phyloP scores from a whole-genome alignment of 2,888 invertebrate species.

The Pseudanteris insignis region DNA sequence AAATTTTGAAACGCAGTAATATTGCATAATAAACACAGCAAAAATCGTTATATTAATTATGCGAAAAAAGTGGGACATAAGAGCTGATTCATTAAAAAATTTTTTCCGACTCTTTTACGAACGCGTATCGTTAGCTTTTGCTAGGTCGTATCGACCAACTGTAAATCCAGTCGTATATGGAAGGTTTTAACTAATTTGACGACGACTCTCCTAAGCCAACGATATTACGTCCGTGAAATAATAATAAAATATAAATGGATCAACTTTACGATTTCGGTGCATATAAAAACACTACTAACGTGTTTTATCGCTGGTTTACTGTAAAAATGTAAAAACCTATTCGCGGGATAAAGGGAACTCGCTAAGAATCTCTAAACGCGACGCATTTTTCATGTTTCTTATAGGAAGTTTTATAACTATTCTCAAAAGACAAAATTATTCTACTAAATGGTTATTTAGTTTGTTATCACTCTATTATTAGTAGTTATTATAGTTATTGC shows the following conservation, averaged over 20 bases:
- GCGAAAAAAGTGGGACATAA: too few relatives aligned
- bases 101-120: conserved; percentile 21
- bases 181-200: conserved; percentile 64
- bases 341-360: conserved; percentile 1
- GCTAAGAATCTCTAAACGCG: too few relatives aligned
- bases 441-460: too few relatives aligned
- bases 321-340: conserved; percentile 25
- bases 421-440: too few relatives aligned
- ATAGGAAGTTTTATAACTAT: too few relatives aligned
- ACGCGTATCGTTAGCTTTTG: conserved; percentile 25
- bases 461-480: too few relatives aligned
- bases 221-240: conserved; percentile 65
- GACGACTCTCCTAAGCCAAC: conserved; percentile 56
- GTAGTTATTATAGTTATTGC: too few relatives aligned
- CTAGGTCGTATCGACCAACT: conserved; percentile 37
- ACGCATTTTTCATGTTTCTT: too few relatives aligned
- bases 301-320: conserved; percentile 53
- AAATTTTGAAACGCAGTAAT: too few relatives aligned
- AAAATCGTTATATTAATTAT: too few relatives aligned
- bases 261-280: conserved; percentile 60
- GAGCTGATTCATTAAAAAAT: conserved; percentile 9
- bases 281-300: conserved; percentile 47
- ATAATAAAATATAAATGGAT: conserved; percentile 67
- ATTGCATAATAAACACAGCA: too few relatives aligned
- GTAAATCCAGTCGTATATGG: conserved; percentile 57